Percentiles rank a stretch among this genome's conserved stretches.
phyloP scores from a whole-genome alignment of 2,113 vertebrate genomes.

The Dipodomys spectabilis region DNA sequence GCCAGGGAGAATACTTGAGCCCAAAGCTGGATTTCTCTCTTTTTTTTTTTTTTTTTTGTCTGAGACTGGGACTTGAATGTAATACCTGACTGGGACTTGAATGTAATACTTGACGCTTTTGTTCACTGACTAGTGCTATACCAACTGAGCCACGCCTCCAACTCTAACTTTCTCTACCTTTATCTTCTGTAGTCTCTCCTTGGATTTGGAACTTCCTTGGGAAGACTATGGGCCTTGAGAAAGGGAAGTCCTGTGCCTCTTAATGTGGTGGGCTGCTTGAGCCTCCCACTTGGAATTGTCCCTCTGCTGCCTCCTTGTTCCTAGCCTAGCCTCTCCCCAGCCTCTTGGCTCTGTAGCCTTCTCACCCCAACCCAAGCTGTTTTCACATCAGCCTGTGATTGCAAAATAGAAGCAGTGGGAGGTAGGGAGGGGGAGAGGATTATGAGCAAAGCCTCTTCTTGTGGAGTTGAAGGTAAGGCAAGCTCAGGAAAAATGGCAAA shows the following conservation, averaged over 20 bases:
- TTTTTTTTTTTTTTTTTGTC: neutral
- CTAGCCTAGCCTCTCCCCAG: slow-evolving; percentile 14
- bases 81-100: neutral
- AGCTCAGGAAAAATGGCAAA: neutral
- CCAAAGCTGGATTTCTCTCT: neutral
- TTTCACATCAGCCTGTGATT: slow-evolving; percentile 64
- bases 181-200: too few species aligned
- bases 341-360: slow-evolving; percentile 23
- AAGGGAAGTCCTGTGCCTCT: neutral
- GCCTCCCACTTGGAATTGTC: slow-evolving; percentile 61
- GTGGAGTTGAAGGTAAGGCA: slow-evolving; percentile 25
- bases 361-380: slow-evolving; percentile 38
- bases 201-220: neutral
- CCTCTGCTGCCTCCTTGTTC: slow-evolving; percentile 6
- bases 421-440: slow-evolving; percentile 18
- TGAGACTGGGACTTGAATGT: neutral
- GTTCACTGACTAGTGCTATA: too few species aligned
- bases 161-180: too few species aligned
- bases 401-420: slow-evolving; percentile 65
- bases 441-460: slow-evolving; percentile 21
- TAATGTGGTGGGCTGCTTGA: neutral
- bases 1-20: neutral
- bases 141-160: too few species aligned
- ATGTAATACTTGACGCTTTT: too few species aligned
- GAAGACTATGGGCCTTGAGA: neutral